These are phyloP conservation scores for Lota lota DNA, from an alignment of 2,113 vertebrate genomes.

Conservation along the genomic window DNA sequence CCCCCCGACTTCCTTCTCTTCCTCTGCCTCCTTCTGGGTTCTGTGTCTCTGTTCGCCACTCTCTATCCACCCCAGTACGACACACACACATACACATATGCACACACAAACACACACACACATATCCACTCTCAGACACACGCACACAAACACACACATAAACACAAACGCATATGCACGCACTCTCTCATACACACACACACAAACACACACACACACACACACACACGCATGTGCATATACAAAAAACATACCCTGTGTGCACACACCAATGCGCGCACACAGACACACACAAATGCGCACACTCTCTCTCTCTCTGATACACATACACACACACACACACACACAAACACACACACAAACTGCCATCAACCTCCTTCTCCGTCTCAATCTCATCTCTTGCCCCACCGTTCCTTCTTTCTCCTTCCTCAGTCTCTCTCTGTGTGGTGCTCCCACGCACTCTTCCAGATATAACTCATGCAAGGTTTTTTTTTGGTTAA, in stretches of 20 bases:
- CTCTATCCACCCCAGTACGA: background rate
- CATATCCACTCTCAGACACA: slow-evolving; percentile 28
- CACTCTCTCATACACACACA: slow-evolving; percentile 15
- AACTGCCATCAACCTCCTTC: background rate
- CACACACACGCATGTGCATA: too few species aligned
- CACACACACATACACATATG: too few species aligned
- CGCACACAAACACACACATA: background rate
- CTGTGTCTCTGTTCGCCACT: slow-evolving; percentile 24
- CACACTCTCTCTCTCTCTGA: too few species aligned
- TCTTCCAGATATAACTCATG: slow-evolving; percentile 59
- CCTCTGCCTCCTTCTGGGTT: slow-evolving; percentile 38
- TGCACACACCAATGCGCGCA: too few species aligned
- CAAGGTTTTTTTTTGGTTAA: slow-evolving; percentile 51
- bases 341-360: too few species aligned
- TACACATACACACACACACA: too few species aligned
- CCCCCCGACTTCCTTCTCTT: slow-evolving; percentile 47
- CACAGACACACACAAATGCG: too few species aligned
- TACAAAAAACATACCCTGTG: too few species aligned
- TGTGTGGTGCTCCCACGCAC: slow-evolving; percentile 65
- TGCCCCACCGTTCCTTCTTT: background rate
- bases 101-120: too few species aligned
- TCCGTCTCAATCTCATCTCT: slow-evolving; percentile 1
- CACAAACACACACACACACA: too few species aligned
- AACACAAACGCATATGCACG: background rate
- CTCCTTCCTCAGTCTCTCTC: background rate